Percentiles rank a stretch among this genome's conserved stretches.
Conservation (phyloP, 2,888 invertebrate genomes). For the Alviniconcha strummeri region DNA sequence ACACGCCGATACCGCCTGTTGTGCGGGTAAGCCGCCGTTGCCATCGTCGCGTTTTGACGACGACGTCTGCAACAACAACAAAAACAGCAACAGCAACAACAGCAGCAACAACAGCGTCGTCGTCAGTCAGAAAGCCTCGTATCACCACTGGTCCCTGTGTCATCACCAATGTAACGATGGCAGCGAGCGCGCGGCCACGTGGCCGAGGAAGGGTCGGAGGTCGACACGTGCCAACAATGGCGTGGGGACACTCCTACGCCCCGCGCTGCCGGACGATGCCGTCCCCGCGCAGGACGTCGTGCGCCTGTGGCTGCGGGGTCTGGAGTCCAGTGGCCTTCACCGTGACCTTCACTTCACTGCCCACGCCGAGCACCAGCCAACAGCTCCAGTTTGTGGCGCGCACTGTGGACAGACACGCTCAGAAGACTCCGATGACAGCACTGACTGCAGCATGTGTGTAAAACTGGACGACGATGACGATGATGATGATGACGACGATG, state of each 20-base stretch:
- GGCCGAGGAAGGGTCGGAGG: background rate
- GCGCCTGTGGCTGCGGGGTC: conserved; percentile 16
- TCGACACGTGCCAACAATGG: background rate
- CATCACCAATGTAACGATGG: background rate
- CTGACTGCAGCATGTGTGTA: background rate
- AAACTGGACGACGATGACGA: conserved; percentile 2
- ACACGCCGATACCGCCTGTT: too few relatives aligned
- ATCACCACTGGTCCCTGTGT: too few relatives aligned
- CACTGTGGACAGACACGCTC: too few relatives aligned
- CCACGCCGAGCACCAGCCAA: too few relatives aligned
- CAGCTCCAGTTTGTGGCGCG: too few relatives aligned
- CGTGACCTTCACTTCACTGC: too few relatives aligned
- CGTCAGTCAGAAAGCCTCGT: too few relatives aligned
- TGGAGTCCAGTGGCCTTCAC: background rate
- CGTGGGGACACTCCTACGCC: background rate
- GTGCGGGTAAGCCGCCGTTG: background rate
- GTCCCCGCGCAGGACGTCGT: conserved; percentile 9
- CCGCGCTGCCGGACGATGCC: background rate
- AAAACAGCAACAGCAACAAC: background rate
- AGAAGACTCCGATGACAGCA: too few relatives aligned
- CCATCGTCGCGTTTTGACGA: background rate
- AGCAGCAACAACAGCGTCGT: background rate
- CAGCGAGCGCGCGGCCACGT: conserved; percentile 12
- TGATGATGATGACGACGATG: background rate
- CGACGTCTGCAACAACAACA: conserved; percentile 8